Conservation (phyloP, 2,888 invertebrate genomes). For the Philereme vetulata region DNA sequence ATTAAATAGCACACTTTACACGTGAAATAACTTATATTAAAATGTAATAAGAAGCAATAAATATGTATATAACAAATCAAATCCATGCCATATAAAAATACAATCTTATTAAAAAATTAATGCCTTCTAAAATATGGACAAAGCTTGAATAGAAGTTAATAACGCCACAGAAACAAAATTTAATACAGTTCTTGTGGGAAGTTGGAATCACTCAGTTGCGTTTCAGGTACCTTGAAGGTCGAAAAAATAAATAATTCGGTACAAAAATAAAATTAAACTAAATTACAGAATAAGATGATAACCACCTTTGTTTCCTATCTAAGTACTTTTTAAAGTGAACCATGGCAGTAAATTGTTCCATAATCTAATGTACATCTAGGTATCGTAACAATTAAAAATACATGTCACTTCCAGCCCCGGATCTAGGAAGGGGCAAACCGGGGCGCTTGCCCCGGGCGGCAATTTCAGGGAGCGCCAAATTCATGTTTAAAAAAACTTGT, state of each 20-base stretch:
- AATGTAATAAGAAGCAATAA: slow-evolving; percentile 24
- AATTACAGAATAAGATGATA: slow-evolving; percentile 15
- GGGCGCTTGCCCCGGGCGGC: no score
- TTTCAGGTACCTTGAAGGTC: slow-evolving; percentile 26
- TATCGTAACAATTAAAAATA: slow-evolving; percentile 10
- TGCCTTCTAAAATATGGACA: neutral
- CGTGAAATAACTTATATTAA: slow-evolving; percentile 17
- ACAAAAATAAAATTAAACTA: slow-evolving; percentile 16
- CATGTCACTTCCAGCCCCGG: slow-evolving; percentile 20
- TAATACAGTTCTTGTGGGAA: slow-evolving; percentile 9
- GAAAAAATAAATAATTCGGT: slow-evolving; percentile 6
- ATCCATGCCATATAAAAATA: slow-evolving; percentile 1
- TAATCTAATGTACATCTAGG: slow-evolving; percentile 14
- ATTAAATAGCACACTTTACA: slow-evolving; percentile 31
- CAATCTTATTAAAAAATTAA: neutral
- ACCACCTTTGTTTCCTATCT: slow-evolving; percentile 18
- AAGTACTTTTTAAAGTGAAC: slow-evolving; percentile 10
- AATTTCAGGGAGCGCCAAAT: no score
- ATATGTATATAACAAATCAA: slow-evolving; percentile 10
- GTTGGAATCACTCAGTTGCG: slow-evolving; percentile 26
- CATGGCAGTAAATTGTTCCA: slow-evolving; percentile 24
- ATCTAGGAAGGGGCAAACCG: no score
- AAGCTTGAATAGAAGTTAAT: neutral
- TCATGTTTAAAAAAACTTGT: no score
- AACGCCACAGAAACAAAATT: slow-evolving; percentile 1